phyloP scores from a whole-genome alignment of 2,888 invertebrate genomes.

The Hirtodrosophila confusa region DNA sequence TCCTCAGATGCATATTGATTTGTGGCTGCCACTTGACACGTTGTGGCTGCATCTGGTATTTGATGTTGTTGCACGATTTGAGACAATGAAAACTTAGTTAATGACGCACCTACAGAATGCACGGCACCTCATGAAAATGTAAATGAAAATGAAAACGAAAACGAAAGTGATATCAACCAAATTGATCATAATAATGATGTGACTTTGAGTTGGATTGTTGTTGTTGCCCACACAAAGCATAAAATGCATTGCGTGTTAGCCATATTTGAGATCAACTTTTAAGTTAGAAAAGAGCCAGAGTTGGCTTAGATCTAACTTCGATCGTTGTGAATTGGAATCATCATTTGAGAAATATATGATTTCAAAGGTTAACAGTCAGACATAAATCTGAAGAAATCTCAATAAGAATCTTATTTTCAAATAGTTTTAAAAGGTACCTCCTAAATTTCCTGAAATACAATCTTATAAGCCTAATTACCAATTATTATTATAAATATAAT shows the following conservation, averaged over 20 bases:
- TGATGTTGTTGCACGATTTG: conserved; percentile 17
- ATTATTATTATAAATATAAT: too few species aligned
- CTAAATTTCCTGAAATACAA: too few species aligned
- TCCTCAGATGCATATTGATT: conserved; percentile 38
- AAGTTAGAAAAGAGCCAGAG: neutral
- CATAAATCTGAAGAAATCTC: too few species aligned
- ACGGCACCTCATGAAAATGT: conserved; percentile 29
- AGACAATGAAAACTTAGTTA: conserved; percentile 41
- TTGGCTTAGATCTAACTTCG: too few species aligned
- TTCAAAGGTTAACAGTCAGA: too few species aligned
- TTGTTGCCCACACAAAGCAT: conserved; percentile 23
- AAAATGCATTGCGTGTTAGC: conserved; percentile 1
- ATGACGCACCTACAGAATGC: conserved; percentile 41
- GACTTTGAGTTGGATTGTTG: conserved; percentile 18
- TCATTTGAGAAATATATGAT: too few species aligned
- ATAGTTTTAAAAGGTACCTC: too few species aligned
- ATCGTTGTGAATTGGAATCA: too few species aligned
- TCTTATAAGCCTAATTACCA: too few species aligned
- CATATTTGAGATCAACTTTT: conserved; percentile 1
- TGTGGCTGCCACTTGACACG: conserved; percentile 37
- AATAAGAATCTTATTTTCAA: too few species aligned
- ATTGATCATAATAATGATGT: conserved; percentile 17
- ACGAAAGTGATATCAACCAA: conserved; percentile 11
- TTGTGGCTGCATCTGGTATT: conserved; percentile 16
- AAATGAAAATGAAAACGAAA: neutral